Percentiles rank a stretch among this genome's conserved stretches.
Conservation (phyloP, 1,140 invertebrate genomes). For the Halictus rubicundus region DNA sequence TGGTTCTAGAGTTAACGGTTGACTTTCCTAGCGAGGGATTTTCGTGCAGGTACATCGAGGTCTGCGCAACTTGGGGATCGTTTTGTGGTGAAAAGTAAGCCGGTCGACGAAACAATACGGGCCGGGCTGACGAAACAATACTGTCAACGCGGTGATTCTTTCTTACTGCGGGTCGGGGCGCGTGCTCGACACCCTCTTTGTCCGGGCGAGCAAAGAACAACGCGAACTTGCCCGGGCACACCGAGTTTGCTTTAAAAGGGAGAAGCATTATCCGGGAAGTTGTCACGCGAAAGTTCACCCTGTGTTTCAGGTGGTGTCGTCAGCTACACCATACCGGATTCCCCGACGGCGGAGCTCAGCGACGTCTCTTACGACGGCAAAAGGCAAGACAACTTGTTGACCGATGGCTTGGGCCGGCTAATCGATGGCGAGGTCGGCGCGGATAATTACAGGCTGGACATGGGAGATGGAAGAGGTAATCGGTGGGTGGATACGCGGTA, state of each 20-base stretch:
- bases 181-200: background rate
- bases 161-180: background rate
- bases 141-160: slow-evolving; percentile 17
- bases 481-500: slow-evolving; percentile 45
- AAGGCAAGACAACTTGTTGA: slow-evolving; percentile 77
- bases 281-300: slow-evolving; percentile 4
- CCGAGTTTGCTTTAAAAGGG: slow-evolving; percentile 26
- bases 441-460: slow-evolving; percentile 86
- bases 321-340: slow-evolving; percentile 86
- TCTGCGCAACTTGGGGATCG: background rate
- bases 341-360: slow-evolving; percentile 81
- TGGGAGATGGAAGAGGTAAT: slow-evolving; percentile 83
- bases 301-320: slow-evolving; percentile 84
- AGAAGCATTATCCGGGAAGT: slow-evolving; percentile 7
- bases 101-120: background rate
- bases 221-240: background rate
- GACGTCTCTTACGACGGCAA: slow-evolving; percentile 89
- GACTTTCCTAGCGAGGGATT: too few species aligned
- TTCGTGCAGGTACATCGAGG: too few species aligned
- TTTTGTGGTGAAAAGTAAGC: background rate
- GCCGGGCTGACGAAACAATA: background rate
- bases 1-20: too few species aligned
- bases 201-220: background rate
- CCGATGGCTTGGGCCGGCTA: slow-evolving; percentile 85
- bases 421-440: slow-evolving; percentile 86